Conservation (phyloP, 1,140 invertebrate species). For the Orchestia grillus region DNA sequence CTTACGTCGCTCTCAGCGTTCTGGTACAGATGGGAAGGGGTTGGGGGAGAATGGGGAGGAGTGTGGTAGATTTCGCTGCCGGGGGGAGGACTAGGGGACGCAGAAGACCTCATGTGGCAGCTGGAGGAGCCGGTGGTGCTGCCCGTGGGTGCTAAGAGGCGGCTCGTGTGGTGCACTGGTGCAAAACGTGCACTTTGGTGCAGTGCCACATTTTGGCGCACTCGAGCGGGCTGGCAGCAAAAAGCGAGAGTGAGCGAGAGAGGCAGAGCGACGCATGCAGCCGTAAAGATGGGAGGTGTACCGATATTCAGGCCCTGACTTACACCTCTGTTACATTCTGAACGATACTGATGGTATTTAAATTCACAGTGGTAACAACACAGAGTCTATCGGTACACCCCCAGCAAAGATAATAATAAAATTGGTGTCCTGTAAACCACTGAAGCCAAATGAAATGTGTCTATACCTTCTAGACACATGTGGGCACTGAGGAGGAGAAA, state of each 20-base stretch:
- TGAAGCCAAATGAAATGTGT: neutral
- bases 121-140: neutral
- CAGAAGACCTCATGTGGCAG: neutral
- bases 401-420: neutral
- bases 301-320: neutral
- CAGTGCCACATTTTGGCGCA: neutral
- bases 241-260: conserved; percentile 35
- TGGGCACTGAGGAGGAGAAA: neutral
- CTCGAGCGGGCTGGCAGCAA: conserved; percentile 30
- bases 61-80: conserved; percentile 47
- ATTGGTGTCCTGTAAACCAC: neutral
- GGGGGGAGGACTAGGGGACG: conserved; percentile 36
- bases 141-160: conserved; percentile 1
- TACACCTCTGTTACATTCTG: neutral
- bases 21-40: neutral
- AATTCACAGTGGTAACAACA: neutral
- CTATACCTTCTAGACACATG: neutral
- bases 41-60: conserved; percentile 42
- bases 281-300: neutral
- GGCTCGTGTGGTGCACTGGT: neutral
- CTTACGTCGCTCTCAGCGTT: neutral
- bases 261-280: conserved; percentile 2
- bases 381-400: neutral
- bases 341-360: neutral
- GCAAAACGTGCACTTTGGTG: conserved; percentile 50